A percentile compares a stretch with the other conserved stretches of the same genome.
Conservation (phyloP, 2,113 vertebrate species). For the Heterochromis multidens region DNA sequence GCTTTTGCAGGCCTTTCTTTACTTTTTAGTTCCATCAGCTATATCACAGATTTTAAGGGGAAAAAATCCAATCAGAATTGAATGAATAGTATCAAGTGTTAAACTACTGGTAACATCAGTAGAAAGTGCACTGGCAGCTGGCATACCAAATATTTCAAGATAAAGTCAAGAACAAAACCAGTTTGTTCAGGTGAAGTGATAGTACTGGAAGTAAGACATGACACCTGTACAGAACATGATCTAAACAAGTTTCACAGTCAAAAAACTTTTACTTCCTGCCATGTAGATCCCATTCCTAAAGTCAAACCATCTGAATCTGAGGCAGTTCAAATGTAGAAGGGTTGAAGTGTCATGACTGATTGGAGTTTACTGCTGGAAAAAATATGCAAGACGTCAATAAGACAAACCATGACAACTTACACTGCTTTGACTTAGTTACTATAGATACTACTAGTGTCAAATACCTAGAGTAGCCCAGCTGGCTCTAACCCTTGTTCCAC, state of each 20-base stretch:
- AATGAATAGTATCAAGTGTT: no score
- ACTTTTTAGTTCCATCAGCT: no score
- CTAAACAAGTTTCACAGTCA: background rate
- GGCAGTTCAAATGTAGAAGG: background rate
- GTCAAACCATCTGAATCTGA: background rate
- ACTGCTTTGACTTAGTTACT: background rate
- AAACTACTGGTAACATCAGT: no score
- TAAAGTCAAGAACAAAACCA: no score
- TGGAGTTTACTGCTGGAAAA: background rate
- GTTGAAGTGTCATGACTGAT: no score
- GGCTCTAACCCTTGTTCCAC: slow-evolving; percentile 11
- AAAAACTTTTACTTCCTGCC: background rate
- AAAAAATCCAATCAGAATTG: no score
- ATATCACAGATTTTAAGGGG: no score
- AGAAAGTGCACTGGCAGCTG: no score
- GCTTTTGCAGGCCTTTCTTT: no score
- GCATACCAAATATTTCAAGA: no score
- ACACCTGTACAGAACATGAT: background rate
- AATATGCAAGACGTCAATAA: background rate
- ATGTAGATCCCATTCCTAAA: background rate
- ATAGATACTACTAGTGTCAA: background rate
- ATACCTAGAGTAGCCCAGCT: slow-evolving; percentile 9
- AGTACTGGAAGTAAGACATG: background rate
- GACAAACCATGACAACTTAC: background rate
- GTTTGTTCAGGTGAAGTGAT: background rate